Conservation (phyloP, 2,888 invertebrate species). For the Mythimna lalbum region DNA sequence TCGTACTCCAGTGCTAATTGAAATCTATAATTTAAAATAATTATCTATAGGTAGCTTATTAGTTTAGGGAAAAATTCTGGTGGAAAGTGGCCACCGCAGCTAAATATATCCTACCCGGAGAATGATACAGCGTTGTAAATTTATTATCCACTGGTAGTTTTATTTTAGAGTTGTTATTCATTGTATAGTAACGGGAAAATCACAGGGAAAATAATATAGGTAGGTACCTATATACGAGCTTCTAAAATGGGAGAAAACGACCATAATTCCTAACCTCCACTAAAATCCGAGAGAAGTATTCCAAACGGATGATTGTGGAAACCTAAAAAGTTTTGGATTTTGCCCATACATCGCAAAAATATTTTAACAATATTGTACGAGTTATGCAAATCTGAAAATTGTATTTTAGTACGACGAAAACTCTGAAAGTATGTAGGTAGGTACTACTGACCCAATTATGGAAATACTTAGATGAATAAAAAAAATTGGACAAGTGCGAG, state of each 20-base stretch:
- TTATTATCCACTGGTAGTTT: no score
- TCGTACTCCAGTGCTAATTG: not conserved
- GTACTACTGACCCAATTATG: not conserved
- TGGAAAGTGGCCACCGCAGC: not conserved
- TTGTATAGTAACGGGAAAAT: not conserved
- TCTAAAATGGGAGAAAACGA: not conserved
- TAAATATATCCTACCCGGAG: not conserved
- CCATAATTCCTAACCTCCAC: no score
- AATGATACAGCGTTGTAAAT: not conserved
- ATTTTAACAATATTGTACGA: not conserved
- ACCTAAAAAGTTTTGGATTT: not conserved
- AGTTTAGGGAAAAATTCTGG: slow-evolving; percentile 6
- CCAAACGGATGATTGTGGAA: not conserved
- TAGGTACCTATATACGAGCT: no score
- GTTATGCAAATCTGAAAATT: no score
- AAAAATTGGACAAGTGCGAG: no score
- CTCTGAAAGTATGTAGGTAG: not conserved
- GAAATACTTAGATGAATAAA: not conserved
- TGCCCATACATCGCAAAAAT: not conserved
- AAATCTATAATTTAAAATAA: slow-evolving; percentile 9
- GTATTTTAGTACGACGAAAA: not conserved
- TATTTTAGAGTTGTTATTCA: not conserved
- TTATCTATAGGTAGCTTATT: slow-evolving; percentile 16
- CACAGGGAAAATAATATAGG: not conserved
- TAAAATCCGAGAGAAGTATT: not conserved